Evolutionary conservation across 2,888 invertebrate species (phyloP), one percentile per base, ranked within the genome.

Genomic region (Leucoptera coffeella): DNA sequence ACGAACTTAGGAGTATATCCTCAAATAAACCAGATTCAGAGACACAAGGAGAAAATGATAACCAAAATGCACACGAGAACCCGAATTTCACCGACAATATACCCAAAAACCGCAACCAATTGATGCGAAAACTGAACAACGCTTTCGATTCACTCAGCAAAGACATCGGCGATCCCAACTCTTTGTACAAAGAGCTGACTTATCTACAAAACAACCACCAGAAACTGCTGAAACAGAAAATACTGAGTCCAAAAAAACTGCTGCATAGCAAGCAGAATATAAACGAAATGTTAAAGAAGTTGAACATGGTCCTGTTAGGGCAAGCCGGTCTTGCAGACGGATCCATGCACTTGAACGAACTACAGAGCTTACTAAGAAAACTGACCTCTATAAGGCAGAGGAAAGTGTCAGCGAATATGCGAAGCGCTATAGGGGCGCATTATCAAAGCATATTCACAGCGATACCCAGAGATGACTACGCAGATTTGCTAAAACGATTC

Each of bases 281-380:
- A 2, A 73, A 73, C 29, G 47, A 47, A 23, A 51, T 59, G 38
- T 43, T 73, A 3, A 72, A 55, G 28, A 56, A 54, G 25, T 45
- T 78, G 1, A 78, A 78, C 38, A 77, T 74, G 62, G 61, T 78
- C 15, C 47, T 78, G 4, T 44, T 78, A 4, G 78, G 78, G 0
- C 77, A 78, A 43, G 73, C 73, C 0, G 78, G 77, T 1, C 58
- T 78, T 12, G 54, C 54, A 3, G 62, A 71, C 29, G 78, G 78
- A 2, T 39, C 50, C 1, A 38, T 42, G 30, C 73, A 74, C 38
- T 40, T 77, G 13, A 57, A 45, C 3, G 54, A 62, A 32, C 41
- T 78, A 11, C 35, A 61, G 23, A 33, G 46, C 1, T 47, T 65
- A 12, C 48, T 56, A 21, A 40, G 52, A 25, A 51, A 47, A 36